Evolutionary conservation across 2,888 invertebrate genomes (phyloP), one percentile per base, ranked within the genome.

Genomic region (Pachycephus smyrnensis): DNA sequence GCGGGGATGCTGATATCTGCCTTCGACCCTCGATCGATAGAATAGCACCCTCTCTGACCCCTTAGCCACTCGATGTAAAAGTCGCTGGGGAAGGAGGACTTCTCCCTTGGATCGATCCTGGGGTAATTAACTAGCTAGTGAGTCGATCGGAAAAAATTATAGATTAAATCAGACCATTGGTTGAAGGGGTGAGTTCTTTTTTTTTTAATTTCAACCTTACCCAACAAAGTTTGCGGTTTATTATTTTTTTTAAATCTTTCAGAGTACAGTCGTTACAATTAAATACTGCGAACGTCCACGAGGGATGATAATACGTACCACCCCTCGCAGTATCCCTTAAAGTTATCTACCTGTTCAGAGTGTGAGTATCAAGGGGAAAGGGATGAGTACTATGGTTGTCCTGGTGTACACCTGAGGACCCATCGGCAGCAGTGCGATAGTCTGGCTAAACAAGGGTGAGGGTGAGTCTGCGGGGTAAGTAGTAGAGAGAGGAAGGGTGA

Each of bases 11-110:
- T 80, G 84, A 84, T 85, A 85, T 85, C 85, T 80, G 84, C 82
- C 80, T 84, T 85, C 83, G 84, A 85, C 85, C 82, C 80, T 79
- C 81, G 86, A 86, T 86, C 84, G 83, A 86, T 86, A 83, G 69
- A 80, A 81, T 23, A 15, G 55, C 55, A 55, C 55, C 55, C 55
- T 55, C 55, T 15, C 23, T 55, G 55, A 55, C 55, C 55, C 55
- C 55, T 55, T 55, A 55, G 55, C 55, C 55, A 23, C 55, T 55
- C 9, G 55, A 23, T 55, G 23, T 55, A 55, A 55, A 55, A 55
- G 55, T 55, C 55, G 55, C 55, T 9, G 55, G 6, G 55, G 55
- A 55, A 55, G 55, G 23, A 55, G 23, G 55, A 55, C 23, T 55
- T 55, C 23, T 23, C 23, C 9, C 55, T 23, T 23, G 55, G 55